Base-by-base conservation (phyloP, 2,113 vertebrate species). In the Lepidothrix coronata region DNA sequence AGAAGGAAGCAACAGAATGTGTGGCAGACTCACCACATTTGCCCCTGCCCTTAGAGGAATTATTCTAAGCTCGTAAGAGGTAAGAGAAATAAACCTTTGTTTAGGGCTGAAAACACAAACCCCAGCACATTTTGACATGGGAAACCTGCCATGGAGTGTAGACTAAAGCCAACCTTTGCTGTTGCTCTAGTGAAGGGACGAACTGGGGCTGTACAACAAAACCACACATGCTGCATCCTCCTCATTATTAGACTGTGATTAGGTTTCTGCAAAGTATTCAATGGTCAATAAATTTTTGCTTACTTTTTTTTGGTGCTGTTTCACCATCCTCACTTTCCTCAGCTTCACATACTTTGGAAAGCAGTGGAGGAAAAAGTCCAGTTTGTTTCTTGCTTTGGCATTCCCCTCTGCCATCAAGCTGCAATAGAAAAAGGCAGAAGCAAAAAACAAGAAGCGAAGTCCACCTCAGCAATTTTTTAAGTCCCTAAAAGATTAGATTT, bases 151-250 rank as follows among this genome's bases (percentile, higher is more conserved):
- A 3, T 16, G 17, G 59, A 55, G 48, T 13, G 22, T 19, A 79
- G 37, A 67, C 43, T 14, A 62, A 57, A 35, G 39, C 22, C 39
- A 68, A n/a, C 11, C 24, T 72, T 58, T 73, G 54, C 33, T 84
- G 41, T 61, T 73, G 28, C 4, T 72, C 14, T 43, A 75, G 19
- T 28, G 49, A 80, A 68, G 17, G 33, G 43, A 63, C 2, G 1
- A 86, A 76, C 8, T 37, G 35, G 41, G 48, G 44, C 48, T 44
- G 21, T 54, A 51, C 52, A 78, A 57, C 71, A 63, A 41, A 89
- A 14, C 17, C 55, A 43, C 23, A 33, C 5, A 4, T 0, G 1
- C 39, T 54, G 27, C 1, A 1, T 14, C 25, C 63, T 65, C 6
- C 30, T 48, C 12, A 0, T 44, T 59, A 12, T 35, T 23, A 28